Base-by-base conservation (phyloP, 1,140 invertebrate species). In the Lasioglossum albipes region DNA sequence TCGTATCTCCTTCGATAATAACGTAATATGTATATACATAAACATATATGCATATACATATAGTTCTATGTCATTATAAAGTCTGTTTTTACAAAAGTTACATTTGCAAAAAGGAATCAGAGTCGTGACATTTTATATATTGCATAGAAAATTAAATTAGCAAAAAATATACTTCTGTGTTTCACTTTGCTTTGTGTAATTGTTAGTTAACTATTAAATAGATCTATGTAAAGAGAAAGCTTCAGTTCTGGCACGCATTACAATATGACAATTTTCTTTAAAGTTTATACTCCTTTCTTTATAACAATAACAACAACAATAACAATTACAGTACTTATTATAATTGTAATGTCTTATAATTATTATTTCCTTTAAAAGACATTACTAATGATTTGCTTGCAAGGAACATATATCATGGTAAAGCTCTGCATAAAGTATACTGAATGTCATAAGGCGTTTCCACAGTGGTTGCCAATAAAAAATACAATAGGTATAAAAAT, bases 281-380 rank as follows among this genome's bases (percentile, higher is more conserved):
- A 88, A 84, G 52, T 83, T 83, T 82, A 86, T 79, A 82, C 59
- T 75, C 70, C 61, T 75, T 71, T 77, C n/a, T 68, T 75, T 78
- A 75, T 82, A 87, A 83, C 83, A 87, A 82, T 79, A 87, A 88
- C 80, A 87, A 82, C 64, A 75, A 87, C 80, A 87, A 86, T 76
- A 84, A 83, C 84, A 85, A 88, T 67, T 73, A 81, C 59, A 13
- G 49, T 81, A 81, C 57, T 70, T 86, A 86, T 73, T 76, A 74
- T 86, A 86, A 82, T 82, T 73, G 67, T 68, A 66, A 85, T 65
- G 77, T 71, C 79, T 69, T 82, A 71, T 61, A 82, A 81, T 84
- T 69, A 70, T 73, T 57, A n/a, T 82, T 78, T 83, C 22, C 41
- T 57, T 82, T 66, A 77, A 81, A 79, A 82, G 79, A 82, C 74